Conservation (phyloP, 2,113 vertebrate species). For the Rhinichthys klamathensis region DNA sequence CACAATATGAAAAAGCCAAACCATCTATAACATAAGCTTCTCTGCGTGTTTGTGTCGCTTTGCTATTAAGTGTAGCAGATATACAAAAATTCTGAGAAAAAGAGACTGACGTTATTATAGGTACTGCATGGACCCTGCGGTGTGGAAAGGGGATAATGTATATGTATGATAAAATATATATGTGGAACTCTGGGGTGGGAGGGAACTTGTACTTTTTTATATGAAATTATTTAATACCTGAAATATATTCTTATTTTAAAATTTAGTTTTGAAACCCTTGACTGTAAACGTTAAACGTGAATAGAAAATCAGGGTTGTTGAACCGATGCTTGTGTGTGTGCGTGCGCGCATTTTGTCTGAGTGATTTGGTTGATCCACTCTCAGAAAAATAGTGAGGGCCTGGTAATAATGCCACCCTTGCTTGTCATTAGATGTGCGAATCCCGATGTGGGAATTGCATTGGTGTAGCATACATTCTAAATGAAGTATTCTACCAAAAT, state of each 20-base stretch:
- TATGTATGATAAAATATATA: slow-evolving; percentile 58
- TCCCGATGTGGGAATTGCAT: slow-evolving; percentile 31
- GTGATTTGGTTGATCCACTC: slow-evolving; percentile 56
- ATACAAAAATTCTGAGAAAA: slow-evolving; percentile 61
- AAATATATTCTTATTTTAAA: slow-evolving; percentile 75
- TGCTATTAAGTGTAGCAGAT: slow-evolving; percentile 67
- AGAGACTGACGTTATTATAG: slow-evolving; percentile 54
- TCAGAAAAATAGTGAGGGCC: slow-evolving; percentile 47
- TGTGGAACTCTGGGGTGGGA: slow-evolving; percentile 55
- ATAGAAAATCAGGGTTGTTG: slow-evolving; percentile 57
- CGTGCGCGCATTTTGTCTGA: slow-evolving; percentile 46
- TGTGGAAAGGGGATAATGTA: slow-evolving; percentile 61
- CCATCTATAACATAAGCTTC: slow-evolving; percentile 68
- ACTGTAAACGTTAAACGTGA: slow-evolving; percentile 60
- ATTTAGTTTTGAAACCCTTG: slow-evolving; percentile 69
- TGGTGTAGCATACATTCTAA: slow-evolving; percentile 34
- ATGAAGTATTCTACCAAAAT: slow-evolving; percentile 45
- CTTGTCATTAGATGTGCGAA: slow-evolving; percentile 41
- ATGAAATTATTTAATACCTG: slow-evolving; percentile 82
- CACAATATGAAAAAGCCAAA: slow-evolving; percentile 69
- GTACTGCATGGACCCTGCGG: slow-evolving; percentile 64
- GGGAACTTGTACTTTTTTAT: slow-evolving; percentile 73
- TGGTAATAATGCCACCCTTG: slow-evolving; percentile 23
- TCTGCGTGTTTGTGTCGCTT: slow-evolving; percentile 74
- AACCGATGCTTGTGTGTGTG: slow-evolving; percentile 54